Percentiles rank a stretch among this genome's conserved stretches.
Evolutionary conservation across 2,797 vertebrate genomes (phyloP).

Genomic region (Cossypha dichroa): DNA sequence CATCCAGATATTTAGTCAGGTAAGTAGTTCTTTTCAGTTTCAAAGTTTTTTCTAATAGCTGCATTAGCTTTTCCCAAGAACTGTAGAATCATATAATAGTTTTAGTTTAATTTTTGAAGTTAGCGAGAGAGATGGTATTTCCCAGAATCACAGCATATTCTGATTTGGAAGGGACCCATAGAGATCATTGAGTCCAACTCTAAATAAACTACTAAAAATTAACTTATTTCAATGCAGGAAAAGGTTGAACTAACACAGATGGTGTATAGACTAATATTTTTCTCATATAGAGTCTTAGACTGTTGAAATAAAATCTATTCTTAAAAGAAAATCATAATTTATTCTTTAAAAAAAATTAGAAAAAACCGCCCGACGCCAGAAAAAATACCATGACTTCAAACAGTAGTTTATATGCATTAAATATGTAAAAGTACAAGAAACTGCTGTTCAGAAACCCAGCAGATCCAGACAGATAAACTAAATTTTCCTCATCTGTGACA

Average conservation of each 20-base stretch:
- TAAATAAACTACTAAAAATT: neutral
- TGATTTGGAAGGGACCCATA: neutral
- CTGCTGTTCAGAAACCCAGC: neutral
- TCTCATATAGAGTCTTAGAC: neutral
- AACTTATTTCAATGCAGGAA: neutral
- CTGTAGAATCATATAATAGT: neutral
- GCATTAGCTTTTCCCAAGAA: neutral
- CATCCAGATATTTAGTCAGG: neutral
- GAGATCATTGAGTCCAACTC: accelerated
- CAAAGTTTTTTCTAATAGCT: neutral
- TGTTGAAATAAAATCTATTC: neutral
- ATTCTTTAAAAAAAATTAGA: accelerated
- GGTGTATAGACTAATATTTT: neutral
- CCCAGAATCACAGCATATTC: neutral
- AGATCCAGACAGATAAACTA: neutral
- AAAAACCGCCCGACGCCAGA: accelerated
- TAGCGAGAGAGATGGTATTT: neutral
- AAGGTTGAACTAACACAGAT: neutral
- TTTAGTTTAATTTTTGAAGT: neutral
- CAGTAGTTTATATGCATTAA: neutral
- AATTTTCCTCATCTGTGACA: neutral
- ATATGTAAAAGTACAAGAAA: neutral
- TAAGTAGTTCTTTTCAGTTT: neutral
- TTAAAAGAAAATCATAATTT: no score
- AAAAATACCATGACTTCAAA: neutral